Evolutionary conservation across 2,113 vertebrate genomes (phyloP), one percentile per base, ranked within the genome.

Genomic region (Oophaga pumilio): DNA sequence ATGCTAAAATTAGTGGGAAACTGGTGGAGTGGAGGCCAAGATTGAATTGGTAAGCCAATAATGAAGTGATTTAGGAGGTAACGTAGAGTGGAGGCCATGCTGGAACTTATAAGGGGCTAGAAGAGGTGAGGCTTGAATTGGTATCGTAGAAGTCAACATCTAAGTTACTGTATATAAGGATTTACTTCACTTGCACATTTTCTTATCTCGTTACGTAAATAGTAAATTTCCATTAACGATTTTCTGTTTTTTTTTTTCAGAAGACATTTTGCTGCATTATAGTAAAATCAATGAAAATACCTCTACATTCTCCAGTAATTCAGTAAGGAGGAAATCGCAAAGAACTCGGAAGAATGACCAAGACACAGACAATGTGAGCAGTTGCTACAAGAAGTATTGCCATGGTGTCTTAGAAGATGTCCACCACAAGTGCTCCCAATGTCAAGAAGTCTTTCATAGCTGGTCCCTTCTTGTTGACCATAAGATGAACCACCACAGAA

Each of bases 401-500:
- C 82, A 20, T 8, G 82, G 53, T 14, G 53, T 84, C 8, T 22
- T 84, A 20, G 82, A 84, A 10, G 53, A 74, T 2, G 0, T 74
- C 6, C 8, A 43, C 52, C 66, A 84, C 64, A 56, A 28, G 18
- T 84, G 82, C 26, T 84, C 26, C 53, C 64, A 84, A 1, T 84
- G 82, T 11, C 66, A 71, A 18, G 13, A 71, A 52, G 82, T 56
- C 52, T 6, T 71, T 10, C 10, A 0, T 12, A 56, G 43, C 66
- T 84, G 82, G 82, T 56, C 82, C 53, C 66, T 56, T 17, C 82
- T 84, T 22, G 43, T 73, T 84, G 66, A 57, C 50, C 82, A 84
- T 18, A 84, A 84, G 59, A 33, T 18, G 15, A 6, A 8, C 28
- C 26, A 43, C 8, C 68, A 59, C 15, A 74, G 66, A 17, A 2